Percentiles rank a stretch among this genome's conserved stretches.
Evolutionary conservation across 2,113 vertebrate species (phyloP).

Genomic region (Aegotheles bennettii): DNA sequence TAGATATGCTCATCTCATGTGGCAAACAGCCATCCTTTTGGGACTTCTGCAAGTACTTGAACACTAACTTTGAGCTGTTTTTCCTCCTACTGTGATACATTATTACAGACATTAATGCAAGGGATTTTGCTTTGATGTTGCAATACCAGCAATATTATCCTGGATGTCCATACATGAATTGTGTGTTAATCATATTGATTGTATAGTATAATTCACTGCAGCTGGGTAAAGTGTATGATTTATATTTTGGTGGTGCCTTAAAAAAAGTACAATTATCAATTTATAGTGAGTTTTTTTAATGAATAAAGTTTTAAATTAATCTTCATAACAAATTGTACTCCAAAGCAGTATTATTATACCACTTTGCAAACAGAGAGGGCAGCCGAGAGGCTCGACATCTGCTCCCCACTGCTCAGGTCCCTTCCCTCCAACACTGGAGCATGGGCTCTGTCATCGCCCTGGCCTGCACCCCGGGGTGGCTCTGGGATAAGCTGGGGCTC

Average conservation of each 20-base stretch:
- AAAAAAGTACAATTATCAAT: not conserved
- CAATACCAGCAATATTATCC: not conserved
- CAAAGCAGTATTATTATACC: not conserved
- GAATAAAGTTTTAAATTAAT: not conserved
- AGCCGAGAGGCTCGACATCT: fast-evolving
- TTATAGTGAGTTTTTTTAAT: not conserved
- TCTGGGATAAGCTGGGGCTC: not conserved
- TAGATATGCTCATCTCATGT: not conserved
- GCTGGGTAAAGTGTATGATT: not conserved
- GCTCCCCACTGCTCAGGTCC: not conserved
- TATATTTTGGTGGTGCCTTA: not conserved
- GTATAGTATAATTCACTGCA: not conserved
- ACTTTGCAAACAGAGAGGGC: not conserved
- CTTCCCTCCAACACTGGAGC: not conserved
- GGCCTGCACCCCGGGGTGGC: fast-evolving
- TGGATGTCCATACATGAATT: not conserved
- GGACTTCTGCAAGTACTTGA: not conserved
- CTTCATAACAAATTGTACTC: not conserved
- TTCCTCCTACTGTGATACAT: not conserved
- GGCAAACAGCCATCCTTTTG: not conserved
- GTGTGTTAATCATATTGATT: not conserved
- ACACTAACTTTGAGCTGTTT: not conserved
- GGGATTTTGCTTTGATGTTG: not conserved
- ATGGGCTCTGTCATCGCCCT: not conserved
- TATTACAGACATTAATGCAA: not conserved